Evolutionary conservation across 2,797 vertebrate genomes (phyloP), one percentile per base, ranked within the genome.

Genomic region (Microctenopoma lineatum): DNA sequence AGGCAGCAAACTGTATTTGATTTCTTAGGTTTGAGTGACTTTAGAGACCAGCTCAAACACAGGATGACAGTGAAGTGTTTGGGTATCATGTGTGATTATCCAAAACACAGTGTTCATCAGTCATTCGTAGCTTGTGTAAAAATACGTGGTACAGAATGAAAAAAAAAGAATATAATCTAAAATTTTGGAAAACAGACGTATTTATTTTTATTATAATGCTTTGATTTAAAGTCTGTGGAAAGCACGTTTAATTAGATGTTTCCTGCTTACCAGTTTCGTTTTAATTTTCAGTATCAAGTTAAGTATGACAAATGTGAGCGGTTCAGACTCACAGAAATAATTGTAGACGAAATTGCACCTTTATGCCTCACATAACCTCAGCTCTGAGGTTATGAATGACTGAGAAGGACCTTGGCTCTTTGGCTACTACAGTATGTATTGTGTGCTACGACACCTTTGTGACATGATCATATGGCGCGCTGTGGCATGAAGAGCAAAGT

Each of bases 31-130:
- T 63, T 11, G 60, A 67, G 26, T 41, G 53, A 55, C 26, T 62
- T 59, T 53, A 54, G 68, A 72, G 66, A 41, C 41, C 41, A 50
- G 29, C 73, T 58, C 16, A 66, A 70, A 73, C 21, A 38, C 26
- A 46, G 26, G 8, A 36, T 29, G 11, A 45, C 29, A 59, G 27
- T 25, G 12, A 3, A 66, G 26, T 48, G 34, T 59, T 42, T 52
- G 2, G 1, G 2, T 12, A 13, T 51, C 52, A 45, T n/a, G 44
- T 27, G 0, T 44, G 21, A 45, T 21, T 39, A 7, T 41, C 0
- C 32, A 46, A 39, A 46, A 1, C 36, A 36, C 10, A 4, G 11
- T 12, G 36, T 38, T 60, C 18, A 41, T 15, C 50, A 27, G 9
- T 48, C 2, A 42, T 21, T 34, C 8, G 16, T 45, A 27, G 25